Percentiles rank a stretch among this genome's conserved stretches.
Conservation (phyloP, 2,113 vertebrate genomes). For the Microcebus tavaratra region DNA sequence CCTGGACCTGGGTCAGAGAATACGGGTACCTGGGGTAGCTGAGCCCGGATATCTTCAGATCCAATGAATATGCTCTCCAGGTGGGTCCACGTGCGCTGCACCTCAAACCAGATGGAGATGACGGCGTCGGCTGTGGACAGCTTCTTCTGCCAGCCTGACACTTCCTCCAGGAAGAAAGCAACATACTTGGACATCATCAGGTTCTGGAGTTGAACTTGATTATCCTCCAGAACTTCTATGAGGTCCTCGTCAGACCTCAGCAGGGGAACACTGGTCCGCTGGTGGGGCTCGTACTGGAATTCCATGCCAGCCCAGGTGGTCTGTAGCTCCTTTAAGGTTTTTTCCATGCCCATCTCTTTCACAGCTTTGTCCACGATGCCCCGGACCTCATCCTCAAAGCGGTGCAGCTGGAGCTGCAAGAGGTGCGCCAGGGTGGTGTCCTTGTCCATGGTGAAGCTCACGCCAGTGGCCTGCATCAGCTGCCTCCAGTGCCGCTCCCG, state of each 20-base stretch:
- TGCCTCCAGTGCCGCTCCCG: conserved; percentile 94
- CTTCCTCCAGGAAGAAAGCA: conserved; percentile 94
- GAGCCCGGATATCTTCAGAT: conserved; percentile 94
- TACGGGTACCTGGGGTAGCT: conserved; percentile 92
- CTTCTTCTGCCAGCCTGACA: conserved; percentile 93
- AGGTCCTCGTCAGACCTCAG: conserved; percentile 91
- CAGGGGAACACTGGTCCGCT: conserved; percentile 86
- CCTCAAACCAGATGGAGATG: conserved; percentile 95
- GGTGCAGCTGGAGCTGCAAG: conserved; percentile 92
- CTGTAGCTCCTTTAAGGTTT: conserved; percentile 88
- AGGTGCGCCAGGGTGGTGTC: conserved; percentile 92
- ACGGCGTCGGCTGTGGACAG: conserved; percentile 89
- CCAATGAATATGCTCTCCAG: conserved; percentile 98
- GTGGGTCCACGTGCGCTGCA: conserved; percentile 94
- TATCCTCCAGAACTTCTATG: conserved; percentile 95
- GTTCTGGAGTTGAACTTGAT: conserved; percentile 97
- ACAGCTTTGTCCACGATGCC: conserved; percentile 94
- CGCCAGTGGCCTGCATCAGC: conserved; percentile 91
- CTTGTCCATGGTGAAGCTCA: conserved; percentile 90
- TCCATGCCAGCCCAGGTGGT: conserved; percentile 90
- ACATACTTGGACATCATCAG: conserved; percentile 94
- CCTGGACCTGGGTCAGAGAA: neutral
- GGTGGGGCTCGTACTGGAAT: conserved; percentile 92
- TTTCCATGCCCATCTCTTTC: conserved; percentile 92
- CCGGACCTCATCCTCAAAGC: conserved; percentile 93